Conservation (phyloP, 1,140 invertebrate genomes). For the Anastatus disparis region DNA sequence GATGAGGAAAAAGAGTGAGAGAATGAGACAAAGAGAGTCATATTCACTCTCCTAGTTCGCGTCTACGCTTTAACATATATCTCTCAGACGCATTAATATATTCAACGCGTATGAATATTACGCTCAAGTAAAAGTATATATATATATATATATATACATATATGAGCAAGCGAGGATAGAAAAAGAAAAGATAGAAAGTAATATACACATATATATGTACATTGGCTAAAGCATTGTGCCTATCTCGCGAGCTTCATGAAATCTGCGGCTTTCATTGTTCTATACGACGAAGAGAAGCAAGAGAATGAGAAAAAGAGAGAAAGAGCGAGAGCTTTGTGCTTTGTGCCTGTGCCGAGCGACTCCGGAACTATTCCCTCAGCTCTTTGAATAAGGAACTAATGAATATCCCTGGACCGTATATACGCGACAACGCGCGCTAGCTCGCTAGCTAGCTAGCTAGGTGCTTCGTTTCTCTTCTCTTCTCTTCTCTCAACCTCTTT, state of each 20-base stretch:
- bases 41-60: conserved; percentile 35
- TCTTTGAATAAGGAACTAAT: conserved; percentile 68
- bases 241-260: conserved; percentile 65
- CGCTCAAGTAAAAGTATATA: conserved; percentile 26
- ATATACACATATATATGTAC: conserved; percentile 48
- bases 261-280: conserved; percentile 67
- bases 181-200: conserved; percentile 20
- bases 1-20: conserved; percentile 15
- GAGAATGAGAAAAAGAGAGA: too few relatives aligned
- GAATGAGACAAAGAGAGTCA: conserved; percentile 21
- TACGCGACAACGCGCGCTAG: conserved; percentile 41
- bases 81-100: conserved; percentile 65
- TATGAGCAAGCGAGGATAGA: background rate
- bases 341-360: conserved; percentile 59
- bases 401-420: conserved; percentile 59
- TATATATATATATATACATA: too few relatives aligned
- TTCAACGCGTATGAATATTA: conserved; percentile 67
- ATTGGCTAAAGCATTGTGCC: conserved; percentile 62
- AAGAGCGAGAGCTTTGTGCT: conserved; percentile 68
- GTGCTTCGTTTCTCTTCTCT: conserved; percentile 40
- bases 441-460: too few relatives aligned
- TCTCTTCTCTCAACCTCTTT: background rate
- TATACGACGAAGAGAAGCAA: too few relatives aligned
- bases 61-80: conserved; percentile 58
- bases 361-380: conserved; percentile 64